Base-by-base conservation (phyloP, 2,113 vertebrate species). In the Melanerpes formicivorus region DNA sequence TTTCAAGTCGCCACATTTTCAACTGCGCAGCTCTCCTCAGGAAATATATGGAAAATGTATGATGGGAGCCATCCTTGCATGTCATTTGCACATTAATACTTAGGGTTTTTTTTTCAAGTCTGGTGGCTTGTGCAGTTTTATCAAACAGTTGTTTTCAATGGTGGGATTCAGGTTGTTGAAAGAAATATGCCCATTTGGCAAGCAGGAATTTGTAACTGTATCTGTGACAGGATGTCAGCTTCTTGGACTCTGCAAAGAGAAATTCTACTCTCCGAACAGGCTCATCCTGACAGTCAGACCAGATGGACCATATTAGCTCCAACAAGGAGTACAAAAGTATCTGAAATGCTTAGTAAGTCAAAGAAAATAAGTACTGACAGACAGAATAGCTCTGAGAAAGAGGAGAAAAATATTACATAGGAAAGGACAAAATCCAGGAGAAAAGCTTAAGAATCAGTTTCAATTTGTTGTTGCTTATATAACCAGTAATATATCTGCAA, bases 171-270 rank as follows among this genome's bases (percentile, higher is more conserved):
- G 6, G 22, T 19, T 89, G 18, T 56, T 87, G 19, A 73, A 87
- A 92, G 29, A 72, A 87, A 92, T 15, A 71, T 8, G 59, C 6
- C 0, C 1, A 73, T 65, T 66, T 87, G 67, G 63, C 62, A 82
- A 90, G 42, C 12, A 54, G 65, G 34, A 80, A 27, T 77, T 92
- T 93, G 87, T 59, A 95, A 84, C 46, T 63, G 3, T 42, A 42
- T 79, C 29, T 93, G 29, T 92, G 91, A 94, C 56, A 93, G 64
- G 23, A 77, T 94, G 84, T 88, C 93, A 95, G 94, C 55, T 92
- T 92, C 81, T 95, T 90, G 87, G 89, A 92, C 74, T 81, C 78
- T n/a, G 26, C 15, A 73, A 78, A 92, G 40, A 5, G 10, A 87
- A 87, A 87, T 3, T 76, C 15, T 73, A n/a, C 46, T 87, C 40